Percentiles rank a stretch among this genome's conserved stretches.
Conservation (phyloP, 1,140 invertebrate genomes). For the Fopius arisanus region DNA sequence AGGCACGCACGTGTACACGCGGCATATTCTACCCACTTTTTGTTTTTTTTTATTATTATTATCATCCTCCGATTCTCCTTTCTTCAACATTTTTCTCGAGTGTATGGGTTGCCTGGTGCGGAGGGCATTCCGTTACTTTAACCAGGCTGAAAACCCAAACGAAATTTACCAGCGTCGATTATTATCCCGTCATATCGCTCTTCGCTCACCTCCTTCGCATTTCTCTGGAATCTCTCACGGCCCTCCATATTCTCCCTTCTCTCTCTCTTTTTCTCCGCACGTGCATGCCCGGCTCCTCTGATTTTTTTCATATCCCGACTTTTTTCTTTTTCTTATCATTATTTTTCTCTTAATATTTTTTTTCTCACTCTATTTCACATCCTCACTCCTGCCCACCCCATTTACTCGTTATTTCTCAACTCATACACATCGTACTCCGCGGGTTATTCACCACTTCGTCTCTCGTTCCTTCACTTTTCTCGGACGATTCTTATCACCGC, state of each 20-base stretch:
- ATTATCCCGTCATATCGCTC: constrained; percentile 30
- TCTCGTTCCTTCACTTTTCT: constrained; percentile 26
- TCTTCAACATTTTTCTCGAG: neutral
- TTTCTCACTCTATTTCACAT: constrained; percentile 1
- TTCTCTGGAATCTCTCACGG: constrained; percentile 29
- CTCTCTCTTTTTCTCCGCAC: constrained; percentile 5
- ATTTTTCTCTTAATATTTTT: constrained; percentile 12
- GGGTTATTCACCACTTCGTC: neutral
- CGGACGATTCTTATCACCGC: constrained; percentile 33
- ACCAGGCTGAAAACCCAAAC: constrained; percentile 23
- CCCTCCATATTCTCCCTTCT: neutral
- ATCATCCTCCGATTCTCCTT: neutral
- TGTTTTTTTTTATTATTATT: constrained; percentile 1
- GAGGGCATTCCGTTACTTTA: constrained; percentile 17
- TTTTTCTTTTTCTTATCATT: neutral
- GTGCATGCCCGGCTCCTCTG: constrained; percentile 6
- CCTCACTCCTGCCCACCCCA: neutral
- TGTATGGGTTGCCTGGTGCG: neutral
- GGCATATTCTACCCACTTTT: constrained; percentile 12
- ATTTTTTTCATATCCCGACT: neutral
- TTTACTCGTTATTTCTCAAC: constrained; percentile 7
- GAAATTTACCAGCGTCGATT: constrained; percentile 29
- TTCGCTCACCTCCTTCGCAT: constrained; percentile 15
- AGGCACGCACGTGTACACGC: constrained; percentile 17
- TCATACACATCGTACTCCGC: neutral